Evolutionary conservation across 2,888 invertebrate species (phyloP).

Genomic region (Pyrrhosoma nymphula): DNA sequence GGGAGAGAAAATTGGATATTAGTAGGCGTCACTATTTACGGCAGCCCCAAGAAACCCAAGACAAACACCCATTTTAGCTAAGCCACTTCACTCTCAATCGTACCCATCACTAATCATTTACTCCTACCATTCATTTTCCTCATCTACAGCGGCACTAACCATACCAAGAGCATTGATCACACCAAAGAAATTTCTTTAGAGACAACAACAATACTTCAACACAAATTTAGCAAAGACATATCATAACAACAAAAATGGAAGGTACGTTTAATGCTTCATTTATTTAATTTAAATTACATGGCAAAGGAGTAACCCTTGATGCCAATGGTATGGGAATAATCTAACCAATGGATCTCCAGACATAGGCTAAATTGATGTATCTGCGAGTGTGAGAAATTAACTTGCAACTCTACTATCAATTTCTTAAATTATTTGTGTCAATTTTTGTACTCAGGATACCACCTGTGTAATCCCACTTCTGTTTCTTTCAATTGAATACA

Average conservation of each 20-base stretch:
- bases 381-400: conserved; percentile 53
- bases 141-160: conserved; percentile 50
- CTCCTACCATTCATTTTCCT: conserved; percentile 42
- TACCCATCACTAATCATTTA: conserved; percentile 47
- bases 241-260: conserved; percentile 12
- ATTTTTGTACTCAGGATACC: background rate
- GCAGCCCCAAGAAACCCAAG: conserved; percentile 51
- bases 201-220: background rate
- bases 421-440: background rate
- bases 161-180: conserved; percentile 55
- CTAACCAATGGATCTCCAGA: conserved; percentile 17
- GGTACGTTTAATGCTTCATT: background rate
- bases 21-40: conserved; percentile 72
- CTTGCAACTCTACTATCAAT: background rate
- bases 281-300: background rate
- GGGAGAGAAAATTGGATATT: conserved; percentile 74
- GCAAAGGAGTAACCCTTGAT: background rate
- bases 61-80: conserved; percentile 29
- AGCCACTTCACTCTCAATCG: conserved; percentile 36
- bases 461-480: background rate
- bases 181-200: background rate
- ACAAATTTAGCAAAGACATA: conserved; percentile 5
- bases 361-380: conserved; percentile 41
- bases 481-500: background rate
- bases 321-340: conserved; percentile 56